These are phyloP conservation scores for Apaloderma vittatum DNA, from an alignment of 2,113 vertebrate genomes.

Conservation along the genomic window DNA sequence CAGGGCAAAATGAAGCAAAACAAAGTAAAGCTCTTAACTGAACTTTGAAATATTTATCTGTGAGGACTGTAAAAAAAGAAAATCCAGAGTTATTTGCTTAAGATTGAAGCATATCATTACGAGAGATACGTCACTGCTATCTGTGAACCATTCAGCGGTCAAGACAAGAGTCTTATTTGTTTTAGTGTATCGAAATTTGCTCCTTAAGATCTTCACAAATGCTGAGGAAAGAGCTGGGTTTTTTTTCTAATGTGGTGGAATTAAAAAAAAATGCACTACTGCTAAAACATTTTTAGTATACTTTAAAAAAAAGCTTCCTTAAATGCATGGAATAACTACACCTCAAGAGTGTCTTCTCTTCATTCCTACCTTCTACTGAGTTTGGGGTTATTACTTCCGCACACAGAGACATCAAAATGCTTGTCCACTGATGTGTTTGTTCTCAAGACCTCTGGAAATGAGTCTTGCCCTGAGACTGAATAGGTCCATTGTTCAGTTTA, in stretches of 20 bases:
- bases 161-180: background rate
- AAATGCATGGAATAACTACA: rapidly evolving
- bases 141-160: background rate
- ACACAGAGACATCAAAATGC: background rate
- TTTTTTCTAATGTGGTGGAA: background rate
- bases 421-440: background rate
- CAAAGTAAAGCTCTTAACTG: background rate
- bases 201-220: background rate
- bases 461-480: background rate
- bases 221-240: background rate
- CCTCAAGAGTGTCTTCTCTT: background rate
- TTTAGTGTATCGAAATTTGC: background rate
- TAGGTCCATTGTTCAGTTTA: background rate
- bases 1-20: background rate
- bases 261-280: background rate
- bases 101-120: background rate
- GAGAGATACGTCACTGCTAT: background rate
- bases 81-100: background rate
- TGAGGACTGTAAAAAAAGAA: background rate
- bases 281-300: background rate
- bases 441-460: conserved; percentile 11
- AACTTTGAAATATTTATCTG: conserved; percentile 1
- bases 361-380: background rate
- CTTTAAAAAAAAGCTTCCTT: background rate
- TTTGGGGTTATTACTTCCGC: background rate